Base-by-base conservation (phyloP, 1,140 invertebrate species). In the Neodiprion fabricii region DNA sequence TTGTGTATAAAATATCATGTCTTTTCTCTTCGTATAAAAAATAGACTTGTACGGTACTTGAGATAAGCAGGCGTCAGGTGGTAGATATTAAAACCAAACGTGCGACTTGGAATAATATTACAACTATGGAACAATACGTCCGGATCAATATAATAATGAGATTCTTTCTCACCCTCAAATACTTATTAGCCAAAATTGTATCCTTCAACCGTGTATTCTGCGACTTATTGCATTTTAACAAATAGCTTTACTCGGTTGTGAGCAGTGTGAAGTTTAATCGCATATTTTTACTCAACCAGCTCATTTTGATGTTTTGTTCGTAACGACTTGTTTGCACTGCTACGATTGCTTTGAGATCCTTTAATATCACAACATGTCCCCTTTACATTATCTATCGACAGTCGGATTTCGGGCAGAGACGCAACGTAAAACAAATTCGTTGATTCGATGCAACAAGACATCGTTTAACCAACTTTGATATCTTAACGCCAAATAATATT, bases 261-360 rank as follows among this genome's bases (percentile, higher is more conserved):
- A 40, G 5, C 28, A 40, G 28, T 40, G 28, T 40, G 28, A 5
- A 40, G 5, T 7, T 61, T 61, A 61, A 8, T 61, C 53, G 53
- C n/a, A 61, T 12, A 14, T 17, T 61, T 61, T 61, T 61, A 61
- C n/a, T 61, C n/a, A 61, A 61, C n/a, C 53, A 61, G 53, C 53
- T 40, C 28, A 17, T 61, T 17, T 61, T 61, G 53, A 61, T 61
- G 53, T 61, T 61, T 17, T 5, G 0, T 7, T 61, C 53, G 53
- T 61, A 61, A 61, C 3, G 53, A 61, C 53, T 78, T 77, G 77
- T 76, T 79, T 68, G 77, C 81, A 78, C 83, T 78, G 77, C 78
- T 85, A 83, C 79, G 78, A 81, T 84, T 85, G 83, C 80, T 84
- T 85, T 85, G 85, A 86, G 85, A 86, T 86, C 82, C 82, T 80